These are phyloP conservation scores for Nemoura dubitans DNA, from an alignment of 2,888 invertebrate genomes.

Conservation along the genomic window DNA sequence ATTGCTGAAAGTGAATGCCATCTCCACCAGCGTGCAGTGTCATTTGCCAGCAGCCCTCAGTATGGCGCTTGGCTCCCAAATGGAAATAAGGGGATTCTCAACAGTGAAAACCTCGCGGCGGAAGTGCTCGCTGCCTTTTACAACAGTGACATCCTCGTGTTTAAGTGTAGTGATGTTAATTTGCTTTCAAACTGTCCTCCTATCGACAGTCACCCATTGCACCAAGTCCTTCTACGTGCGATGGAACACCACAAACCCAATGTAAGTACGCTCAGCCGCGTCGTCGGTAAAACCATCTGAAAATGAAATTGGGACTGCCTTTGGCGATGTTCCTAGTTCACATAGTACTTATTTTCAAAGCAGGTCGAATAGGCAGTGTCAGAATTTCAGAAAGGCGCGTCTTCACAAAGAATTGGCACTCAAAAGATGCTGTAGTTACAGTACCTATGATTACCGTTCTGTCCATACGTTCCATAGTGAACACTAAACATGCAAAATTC, in stretches of 20 bases:
- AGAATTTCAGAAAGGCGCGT: neutral
- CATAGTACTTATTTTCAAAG: neutral
- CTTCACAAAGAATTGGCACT: neutral
- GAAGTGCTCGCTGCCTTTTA: slow-evolving; percentile 36
- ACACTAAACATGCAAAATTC: neutral
- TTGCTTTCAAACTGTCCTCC: slow-evolving; percentile 65
- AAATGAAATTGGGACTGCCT: too few species aligned
- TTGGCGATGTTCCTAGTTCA: too few species aligned
- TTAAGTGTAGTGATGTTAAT: slow-evolving; percentile 49
- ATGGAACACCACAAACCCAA: slow-evolving; percentile 91
- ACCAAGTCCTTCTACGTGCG: slow-evolving; percentile 87
- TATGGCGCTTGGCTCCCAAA: slow-evolving; percentile 33
- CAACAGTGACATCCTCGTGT: slow-evolving; percentile 42
- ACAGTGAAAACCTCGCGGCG: neutral
- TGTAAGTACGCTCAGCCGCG: slow-evolving; percentile 64
- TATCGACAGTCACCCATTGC: slow-evolving; percentile 76
- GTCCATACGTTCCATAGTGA: neutral
- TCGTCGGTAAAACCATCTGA: slow-evolving; percentile 45
- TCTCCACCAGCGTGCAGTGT: neutral
- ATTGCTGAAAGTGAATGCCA: slow-evolving; percentile 21
- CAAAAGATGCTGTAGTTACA: neutral
- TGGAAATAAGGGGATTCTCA: slow-evolving; percentile 19
- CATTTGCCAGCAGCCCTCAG: neutral
- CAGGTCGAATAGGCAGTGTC: neutral
- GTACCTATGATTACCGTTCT: neutral